phyloP scores from a whole-genome alignment of 2,797 vertebrate species.

The Diceros bicornis region DNA sequence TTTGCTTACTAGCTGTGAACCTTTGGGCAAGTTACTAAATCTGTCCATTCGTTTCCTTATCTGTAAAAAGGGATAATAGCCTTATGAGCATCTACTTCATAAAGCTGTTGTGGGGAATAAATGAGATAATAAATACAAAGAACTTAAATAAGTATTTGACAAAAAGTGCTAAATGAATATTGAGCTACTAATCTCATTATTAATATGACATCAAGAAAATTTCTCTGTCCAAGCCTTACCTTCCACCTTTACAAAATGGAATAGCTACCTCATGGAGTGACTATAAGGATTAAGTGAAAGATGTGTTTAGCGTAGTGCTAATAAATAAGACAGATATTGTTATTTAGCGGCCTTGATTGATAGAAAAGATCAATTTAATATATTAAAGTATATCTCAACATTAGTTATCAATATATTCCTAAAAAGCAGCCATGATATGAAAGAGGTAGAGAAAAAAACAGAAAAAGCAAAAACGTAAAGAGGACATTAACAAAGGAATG shows the following conservation, averaged over 20 bases:
- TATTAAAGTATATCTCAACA: conserved; percentile 37
- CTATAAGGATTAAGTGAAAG: conserved; percentile 48
- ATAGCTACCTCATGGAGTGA: neutral
- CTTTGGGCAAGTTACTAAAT: conserved; percentile 42
- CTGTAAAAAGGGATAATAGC: conserved; percentile 44
- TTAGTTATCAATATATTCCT: conserved; percentile 13
- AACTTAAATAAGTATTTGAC: conserved; percentile 22
- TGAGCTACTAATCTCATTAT: conserved; percentile 42
- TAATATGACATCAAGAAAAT: conserved; percentile 4
- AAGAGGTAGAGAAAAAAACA: neutral
- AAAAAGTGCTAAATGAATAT: conserved; percentile 34
- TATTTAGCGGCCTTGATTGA: neutral
- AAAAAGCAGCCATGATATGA: conserved; percentile 46
- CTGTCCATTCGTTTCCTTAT: neutral
- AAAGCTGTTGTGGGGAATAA: conserved; percentile 49
- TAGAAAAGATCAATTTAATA: conserved; percentile 59
- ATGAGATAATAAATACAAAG: conserved; percentile 31
- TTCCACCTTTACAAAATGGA: conserved; percentile 25
- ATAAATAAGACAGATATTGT: conserved; percentile 38
- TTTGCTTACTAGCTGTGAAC: conserved; percentile 23
- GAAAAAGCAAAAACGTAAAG: neutral
- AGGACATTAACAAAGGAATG: conserved; percentile 1
- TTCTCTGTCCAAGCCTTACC: conserved; percentile 13
- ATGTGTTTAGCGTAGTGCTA: neutral
- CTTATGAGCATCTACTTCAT: conserved; percentile 1